A percentile compares a stretch with the other conserved stretches of the same genome.
Evolutionary conservation across 2,113 vertebrate genomes (phyloP).

Genomic region (Bagarius yarrelli): DNA sequence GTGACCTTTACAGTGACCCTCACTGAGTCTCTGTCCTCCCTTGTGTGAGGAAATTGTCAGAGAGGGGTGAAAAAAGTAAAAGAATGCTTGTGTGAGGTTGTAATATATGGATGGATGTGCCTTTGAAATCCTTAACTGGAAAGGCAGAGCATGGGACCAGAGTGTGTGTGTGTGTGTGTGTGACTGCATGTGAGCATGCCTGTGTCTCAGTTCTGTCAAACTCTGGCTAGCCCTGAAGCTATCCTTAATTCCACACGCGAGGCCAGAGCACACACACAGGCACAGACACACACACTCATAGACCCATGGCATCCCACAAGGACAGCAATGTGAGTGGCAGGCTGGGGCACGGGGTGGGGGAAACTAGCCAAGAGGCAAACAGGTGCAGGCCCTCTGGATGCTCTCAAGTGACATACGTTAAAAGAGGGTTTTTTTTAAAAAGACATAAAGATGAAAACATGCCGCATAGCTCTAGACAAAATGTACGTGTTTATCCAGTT

Average conservation of each 20-base stretch:
- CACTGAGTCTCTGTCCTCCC: slow-evolving; percentile 55
- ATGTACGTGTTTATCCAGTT: slow-evolving; percentile 26
- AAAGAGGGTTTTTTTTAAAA: slow-evolving; percentile 63
- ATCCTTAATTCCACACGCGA: slow-evolving; percentile 70
- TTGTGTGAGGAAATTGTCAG: slow-evolving; percentile 28
- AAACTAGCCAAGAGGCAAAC: slow-evolving; percentile 79
- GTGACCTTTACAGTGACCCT: slow-evolving; percentile 75
- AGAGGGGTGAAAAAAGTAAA: slow-evolving; percentile 35
- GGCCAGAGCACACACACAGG: slow-evolving; percentile 42
- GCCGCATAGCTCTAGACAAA: slow-evolving; percentile 61
- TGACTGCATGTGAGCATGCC: slow-evolving; percentile 51
- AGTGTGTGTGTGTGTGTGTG: slow-evolving; percentile 40
- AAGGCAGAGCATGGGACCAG: slow-evolving; percentile 40
- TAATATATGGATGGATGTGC: slow-evolving; percentile 57
- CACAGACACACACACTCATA: slow-evolving; percentile 41
- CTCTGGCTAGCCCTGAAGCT: slow-evolving; percentile 71
- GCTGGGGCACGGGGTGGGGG: slow-evolving; percentile 64
- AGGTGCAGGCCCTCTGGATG: slow-evolving; percentile 79
- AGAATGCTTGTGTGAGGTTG: slow-evolving; percentile 56
- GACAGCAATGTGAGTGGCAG: slow-evolving; percentile 70
- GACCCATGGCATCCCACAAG: slow-evolving; percentile 64
- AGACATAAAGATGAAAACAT: slow-evolving; percentile 67
- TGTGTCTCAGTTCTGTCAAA: slow-evolving; percentile 63
- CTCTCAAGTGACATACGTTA: slow-evolving; percentile 78
- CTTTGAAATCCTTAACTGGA: slow-evolving; percentile 60